A percentile compares a stretch with the other conserved stretches of the same genome.
Conservation (phyloP, 2,113 vertebrate genomes). For the Odocoileus virginianus region DNA sequence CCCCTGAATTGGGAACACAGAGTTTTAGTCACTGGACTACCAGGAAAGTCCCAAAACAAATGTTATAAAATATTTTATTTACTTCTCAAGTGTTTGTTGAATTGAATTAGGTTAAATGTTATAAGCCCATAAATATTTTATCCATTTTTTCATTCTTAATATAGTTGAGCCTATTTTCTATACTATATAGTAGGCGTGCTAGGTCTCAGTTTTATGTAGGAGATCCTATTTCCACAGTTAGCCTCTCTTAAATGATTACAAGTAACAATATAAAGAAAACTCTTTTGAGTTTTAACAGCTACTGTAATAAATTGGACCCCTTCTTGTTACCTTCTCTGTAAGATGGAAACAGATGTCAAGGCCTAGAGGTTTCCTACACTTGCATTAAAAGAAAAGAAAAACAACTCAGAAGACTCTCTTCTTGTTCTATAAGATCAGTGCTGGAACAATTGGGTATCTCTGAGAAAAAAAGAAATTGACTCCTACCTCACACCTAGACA, state of each 20-base stretch:
- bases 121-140: neutral
- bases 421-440: neutral
- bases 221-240: neutral
- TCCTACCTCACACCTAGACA: neutral
- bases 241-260: neutral
- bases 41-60: neutral
- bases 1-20: neutral
- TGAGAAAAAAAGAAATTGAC: neutral
- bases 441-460: neutral
- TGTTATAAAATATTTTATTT: neutral
- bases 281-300: neutral
- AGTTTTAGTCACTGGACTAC: neutral
- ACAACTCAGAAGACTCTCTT: neutral
- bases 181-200: neutral
- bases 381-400: neutral
- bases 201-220: neutral
- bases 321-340: neutral
- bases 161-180: neutral
- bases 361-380: neutral
- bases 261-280: neutral
- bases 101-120: neutral
- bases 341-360: neutral
- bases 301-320: neutral
- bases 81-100: neutral
- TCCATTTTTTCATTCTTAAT: neutral